phyloP scores from a whole-genome alignment of 2,113 vertebrate species.

The Oreocharis arfaki region DNA sequence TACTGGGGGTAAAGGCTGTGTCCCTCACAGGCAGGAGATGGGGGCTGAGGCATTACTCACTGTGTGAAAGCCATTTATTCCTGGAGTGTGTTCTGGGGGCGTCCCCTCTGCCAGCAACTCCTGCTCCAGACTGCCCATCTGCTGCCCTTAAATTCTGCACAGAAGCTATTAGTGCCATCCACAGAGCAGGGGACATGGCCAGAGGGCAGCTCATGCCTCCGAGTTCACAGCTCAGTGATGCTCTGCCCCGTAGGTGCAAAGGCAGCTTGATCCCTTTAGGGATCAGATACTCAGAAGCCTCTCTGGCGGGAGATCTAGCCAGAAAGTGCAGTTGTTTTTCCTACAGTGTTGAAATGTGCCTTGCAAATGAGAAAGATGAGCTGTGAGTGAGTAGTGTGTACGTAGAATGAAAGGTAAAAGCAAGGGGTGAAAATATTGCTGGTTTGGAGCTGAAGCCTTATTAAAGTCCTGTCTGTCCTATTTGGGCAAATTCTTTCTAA shows the following conservation, averaged over 20 bases:
- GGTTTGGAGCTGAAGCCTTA: constrained; percentile 41
- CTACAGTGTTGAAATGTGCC: background rate
- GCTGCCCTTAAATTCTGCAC: background rate
- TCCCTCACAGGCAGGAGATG: background rate
- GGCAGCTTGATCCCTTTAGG: constrained; percentile 4
- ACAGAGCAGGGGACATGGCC: background rate
- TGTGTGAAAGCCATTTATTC: background rate
- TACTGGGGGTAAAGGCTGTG: background rate
- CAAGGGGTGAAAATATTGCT: constrained; percentile 3
- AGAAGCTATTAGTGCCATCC: background rate
- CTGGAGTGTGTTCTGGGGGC: background rate
- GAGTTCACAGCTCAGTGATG: background rate
- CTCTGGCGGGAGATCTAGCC: background rate
- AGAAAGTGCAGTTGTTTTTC: background rate
- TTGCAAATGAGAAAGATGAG: background rate
- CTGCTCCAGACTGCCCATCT: background rate
- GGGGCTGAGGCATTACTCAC: background rate
- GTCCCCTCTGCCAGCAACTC: background rate
- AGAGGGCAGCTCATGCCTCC: background rate
- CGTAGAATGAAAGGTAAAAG: background rate
- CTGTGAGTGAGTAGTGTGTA: background rate
- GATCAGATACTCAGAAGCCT: background rate
- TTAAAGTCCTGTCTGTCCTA: constrained; percentile 65
- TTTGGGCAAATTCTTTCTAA: constrained; percentile 65
- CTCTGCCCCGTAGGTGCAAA: background rate